Percentiles rank a stretch among this genome's conserved stretches.
These are phyloP conservation scores for Empidonax traillii DNA, from an alignment of 2,113 vertebrate genomes.

Conservation along the genomic window DNA sequence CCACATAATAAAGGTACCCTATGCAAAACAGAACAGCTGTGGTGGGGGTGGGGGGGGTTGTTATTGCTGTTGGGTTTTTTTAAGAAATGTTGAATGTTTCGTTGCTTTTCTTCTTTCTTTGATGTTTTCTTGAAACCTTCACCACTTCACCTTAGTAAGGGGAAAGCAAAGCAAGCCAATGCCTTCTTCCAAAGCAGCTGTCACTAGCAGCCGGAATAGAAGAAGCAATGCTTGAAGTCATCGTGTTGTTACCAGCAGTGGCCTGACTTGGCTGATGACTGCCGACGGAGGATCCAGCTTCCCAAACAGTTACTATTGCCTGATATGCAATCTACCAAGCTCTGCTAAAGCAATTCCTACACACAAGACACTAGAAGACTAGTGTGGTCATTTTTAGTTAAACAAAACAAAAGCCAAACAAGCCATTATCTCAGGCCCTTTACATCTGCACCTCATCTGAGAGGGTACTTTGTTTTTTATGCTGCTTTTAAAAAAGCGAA, in stretches of 20 bases:
- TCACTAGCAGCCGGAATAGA: neutral
- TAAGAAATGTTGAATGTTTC: neutral
- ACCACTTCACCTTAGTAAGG: neutral
- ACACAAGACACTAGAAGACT: neutral
- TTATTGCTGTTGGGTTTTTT: neutral
- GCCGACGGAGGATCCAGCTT: neutral
- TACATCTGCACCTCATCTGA: neutral
- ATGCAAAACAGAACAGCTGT: neutral
- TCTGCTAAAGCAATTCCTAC: neutral
- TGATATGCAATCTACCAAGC: neutral
- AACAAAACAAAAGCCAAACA: neutral
- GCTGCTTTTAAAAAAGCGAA: neutral
- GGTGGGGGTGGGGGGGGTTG: fast-evolving
- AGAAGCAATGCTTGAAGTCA: neutral
- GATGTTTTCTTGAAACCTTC: neutral
- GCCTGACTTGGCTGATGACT: neutral
- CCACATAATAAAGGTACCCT: neutral
- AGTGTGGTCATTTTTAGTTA: neutral
- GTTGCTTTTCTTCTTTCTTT: neutral
- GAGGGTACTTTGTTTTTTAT: neutral
- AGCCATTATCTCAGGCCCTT: neutral
- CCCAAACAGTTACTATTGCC: neutral
- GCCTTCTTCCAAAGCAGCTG: neutral
- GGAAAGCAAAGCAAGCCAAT: neutral
- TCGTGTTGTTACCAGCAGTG: neutral